Evolutionary conservation across 92 coral and sea anemone genomes (phyloP), one percentile per base, ranked within the genome.

Genomic region (Palythoa heliodiscus): DNA sequence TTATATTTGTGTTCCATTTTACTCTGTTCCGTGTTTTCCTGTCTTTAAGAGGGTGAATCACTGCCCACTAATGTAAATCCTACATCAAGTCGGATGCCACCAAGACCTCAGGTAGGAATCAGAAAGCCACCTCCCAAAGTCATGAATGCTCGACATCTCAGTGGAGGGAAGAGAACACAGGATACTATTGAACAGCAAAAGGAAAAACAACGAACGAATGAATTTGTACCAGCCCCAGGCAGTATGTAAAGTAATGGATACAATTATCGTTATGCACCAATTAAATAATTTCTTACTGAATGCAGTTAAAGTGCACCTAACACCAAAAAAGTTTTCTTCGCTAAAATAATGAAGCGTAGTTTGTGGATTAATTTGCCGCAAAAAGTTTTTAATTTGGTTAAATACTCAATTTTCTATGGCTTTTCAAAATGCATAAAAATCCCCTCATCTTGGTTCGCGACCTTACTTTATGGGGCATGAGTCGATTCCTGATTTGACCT

Each of bases 61-160:
- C 86, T 96, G 10, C 99, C 99, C 6, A 91, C 93, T 2, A 38
- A 82, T 9, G 93, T 95, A 10, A 94, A 94, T 35, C 99, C 99
- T 35, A 91, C 98, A 11, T 86, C 93, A 64, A 96, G 98, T 68
- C 82, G 92, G 73, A 93, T 81, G 55, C 89, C 75, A 16, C 58
- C 85, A 23, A 87, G 91, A 70, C 61, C 20, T 19, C 73, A 37
- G 43, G 74, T 20, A 48, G 58, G 90, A 50, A 71, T 77, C 16
- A 91, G 92, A 77, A 90, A 90, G 60, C 93, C 93, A 1, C 84
- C 93, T 54, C 94, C 97, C 12, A 92, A 87, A 71, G 95, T 92
- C 2, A 82, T 89, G 87, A 93, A 87, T 83, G 95, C 94, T 14
- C 92, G 91, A 69, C 95, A 96, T 19, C 91, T 92, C 63, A 79